Evolutionary conservation across 2,113 vertebrate genomes (phyloP).

Genomic region (Tragelaphus strepsiceros): DNA sequence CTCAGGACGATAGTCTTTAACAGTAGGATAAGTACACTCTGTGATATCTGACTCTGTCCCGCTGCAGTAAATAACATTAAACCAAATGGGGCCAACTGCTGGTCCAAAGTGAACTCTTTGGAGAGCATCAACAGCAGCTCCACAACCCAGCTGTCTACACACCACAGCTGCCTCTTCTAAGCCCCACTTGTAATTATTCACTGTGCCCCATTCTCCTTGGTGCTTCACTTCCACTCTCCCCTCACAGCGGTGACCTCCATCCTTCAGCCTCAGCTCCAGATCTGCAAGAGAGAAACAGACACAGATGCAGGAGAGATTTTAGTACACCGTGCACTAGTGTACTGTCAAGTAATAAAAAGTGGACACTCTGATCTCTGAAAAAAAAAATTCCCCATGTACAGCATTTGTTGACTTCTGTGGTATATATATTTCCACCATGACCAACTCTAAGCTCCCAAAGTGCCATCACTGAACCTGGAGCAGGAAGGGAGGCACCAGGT

Average conservation of each 20-base stretch:
- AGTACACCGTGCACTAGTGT: neutral
- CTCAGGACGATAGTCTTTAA: fast-evolving
- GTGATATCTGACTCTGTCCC: constrained; percentile 14
- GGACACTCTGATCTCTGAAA: neutral
- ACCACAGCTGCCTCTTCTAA: neutral
- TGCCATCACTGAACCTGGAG: neutral
- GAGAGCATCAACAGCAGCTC: neutral
- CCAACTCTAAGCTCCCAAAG: neutral
- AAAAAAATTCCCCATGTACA: neutral
- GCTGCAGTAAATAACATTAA: fast-evolving
- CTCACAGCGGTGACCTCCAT: constrained; percentile 46
- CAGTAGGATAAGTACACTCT: neutral
- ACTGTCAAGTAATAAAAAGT: neutral
- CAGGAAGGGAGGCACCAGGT: too few species aligned
- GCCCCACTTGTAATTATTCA: fast-evolving
- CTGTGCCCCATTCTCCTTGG: constrained; percentile 38
- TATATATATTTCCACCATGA: neutral
- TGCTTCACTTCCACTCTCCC: constrained; percentile 65
- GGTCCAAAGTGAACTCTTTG: neutral
- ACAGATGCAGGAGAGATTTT: neutral
- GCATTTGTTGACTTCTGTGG: neutral
- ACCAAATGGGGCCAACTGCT: constrained; percentile 39
- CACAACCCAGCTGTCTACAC: constrained; percentile 68
- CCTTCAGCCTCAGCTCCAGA: constrained; percentile 19
- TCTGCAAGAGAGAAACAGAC: neutral